Evolutionary conservation across 2,888 invertebrate genomes (phyloP).

Genomic region (Seladonia tumulorum): DNA sequence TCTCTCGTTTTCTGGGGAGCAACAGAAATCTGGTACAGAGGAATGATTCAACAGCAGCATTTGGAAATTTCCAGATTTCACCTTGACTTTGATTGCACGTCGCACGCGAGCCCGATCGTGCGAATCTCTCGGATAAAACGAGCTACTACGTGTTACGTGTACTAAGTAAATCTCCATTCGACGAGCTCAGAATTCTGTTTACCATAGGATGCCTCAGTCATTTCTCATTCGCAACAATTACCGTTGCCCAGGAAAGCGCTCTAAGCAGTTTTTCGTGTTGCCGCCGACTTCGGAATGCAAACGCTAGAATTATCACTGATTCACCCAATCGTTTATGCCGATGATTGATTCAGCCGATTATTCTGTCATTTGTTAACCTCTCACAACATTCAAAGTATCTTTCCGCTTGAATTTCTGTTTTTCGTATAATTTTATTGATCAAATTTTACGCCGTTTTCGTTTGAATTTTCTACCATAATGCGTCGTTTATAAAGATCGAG

Average conservation of each 20-base stretch:
- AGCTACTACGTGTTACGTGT: constrained; percentile 37
- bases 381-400: neutral
- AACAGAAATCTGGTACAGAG: constrained; percentile 53
- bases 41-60: constrained; percentile 50
- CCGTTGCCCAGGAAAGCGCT: neutral
- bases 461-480: too few relatives aligned
- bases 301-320: neutral
- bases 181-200: constrained; percentile 37
- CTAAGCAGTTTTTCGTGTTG: constrained; percentile 11
- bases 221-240: constrained; percentile 34
- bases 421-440: neutral
- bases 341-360: neutral
- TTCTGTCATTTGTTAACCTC: neutral
- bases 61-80: constrained; percentile 66
- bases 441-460: neutral
- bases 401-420: neutral
- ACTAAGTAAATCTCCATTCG: constrained; percentile 27
- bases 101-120: constrained; percentile 62
- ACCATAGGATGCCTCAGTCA: constrained; percentile 11
- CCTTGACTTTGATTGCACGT: constrained; percentile 73
- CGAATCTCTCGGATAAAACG: constrained; percentile 49
- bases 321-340: neutral
- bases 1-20: constrained; percentile 22
- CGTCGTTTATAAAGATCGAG: too few relatives aligned
- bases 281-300: neutral